A percentile compares a stretch with the other conserved stretches of the same genome.
Evolutionary conservation across 1,140 invertebrate genomes (phyloP).

Genomic region (Drosophila arizonae): DNA sequence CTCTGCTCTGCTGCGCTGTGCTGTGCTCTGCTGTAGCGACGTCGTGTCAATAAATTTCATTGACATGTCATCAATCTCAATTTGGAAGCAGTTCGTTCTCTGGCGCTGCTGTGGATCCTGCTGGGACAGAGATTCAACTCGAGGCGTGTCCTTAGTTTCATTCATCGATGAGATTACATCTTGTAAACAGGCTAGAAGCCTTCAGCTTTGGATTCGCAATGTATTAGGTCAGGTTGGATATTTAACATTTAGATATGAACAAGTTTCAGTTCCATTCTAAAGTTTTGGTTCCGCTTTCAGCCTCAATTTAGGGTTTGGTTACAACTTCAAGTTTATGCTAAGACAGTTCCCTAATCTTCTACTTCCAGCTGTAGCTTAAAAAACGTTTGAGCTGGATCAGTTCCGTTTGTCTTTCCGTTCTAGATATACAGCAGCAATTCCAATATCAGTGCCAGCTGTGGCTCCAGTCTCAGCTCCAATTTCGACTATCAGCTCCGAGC

Average conservation of each 20-base stretch:
- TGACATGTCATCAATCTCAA: constrained; percentile 75
- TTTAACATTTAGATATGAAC: no score
- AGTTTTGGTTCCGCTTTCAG: no score
- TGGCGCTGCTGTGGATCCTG: not conserved
- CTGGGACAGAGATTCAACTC: not conserved
- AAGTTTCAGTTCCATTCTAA: no score
- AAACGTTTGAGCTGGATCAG: no score
- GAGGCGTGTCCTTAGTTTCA: not conserved
- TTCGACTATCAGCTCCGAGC: not conserved
- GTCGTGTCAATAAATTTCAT: constrained; percentile 67
- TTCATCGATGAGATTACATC: not conserved
- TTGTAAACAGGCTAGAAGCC: not conserved
- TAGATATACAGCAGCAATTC: not conserved
- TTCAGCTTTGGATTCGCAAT: not conserved
- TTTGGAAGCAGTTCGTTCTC: constrained; percentile 5
- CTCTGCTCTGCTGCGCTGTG: not conserved
- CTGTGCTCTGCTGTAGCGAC: not conserved
- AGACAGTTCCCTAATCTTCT: not conserved
- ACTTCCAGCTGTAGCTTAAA: not conserved
- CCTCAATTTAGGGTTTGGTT: no score
- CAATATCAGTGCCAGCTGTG: not conserved
- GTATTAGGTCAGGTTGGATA: not conserved
- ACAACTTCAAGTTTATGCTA: no score
- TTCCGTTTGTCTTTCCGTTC: not conserved
- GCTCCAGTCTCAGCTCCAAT: no score